Evolutionary conservation across 2,888 invertebrate genomes (phyloP), one percentile per base, ranked within the genome.

Genomic region (Scaptomyza reducta): DNA sequence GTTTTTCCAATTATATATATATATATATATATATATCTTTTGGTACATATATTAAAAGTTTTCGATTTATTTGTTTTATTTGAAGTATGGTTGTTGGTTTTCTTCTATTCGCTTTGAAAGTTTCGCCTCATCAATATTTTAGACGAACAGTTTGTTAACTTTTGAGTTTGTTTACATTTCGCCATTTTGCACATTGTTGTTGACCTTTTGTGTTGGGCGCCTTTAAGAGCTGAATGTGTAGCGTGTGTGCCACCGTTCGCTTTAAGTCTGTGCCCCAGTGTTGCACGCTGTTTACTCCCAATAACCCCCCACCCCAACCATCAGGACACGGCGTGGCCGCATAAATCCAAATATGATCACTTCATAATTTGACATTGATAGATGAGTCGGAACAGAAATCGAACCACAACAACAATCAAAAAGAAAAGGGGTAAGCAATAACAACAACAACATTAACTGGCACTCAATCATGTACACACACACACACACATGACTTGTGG

Each of bases 301-400:
- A 18, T 25, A 16, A 25, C 1, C 9, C 27, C 7, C 16, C 18
- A 7, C 5, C 35, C n/a, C 22, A 1, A 0, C 22, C 10, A 11
- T 1, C 35, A 18, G 1, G 18, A 18, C 16, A 29, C 33, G 63
- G 63, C 62, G 62, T 64, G 55, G 64, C 64, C 87, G 89, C 89
- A 90, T 89, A 90, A 91, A 91, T 90, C 90, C 90, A 88, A 90
- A 91, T 91, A 91, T 91, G 91, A 91, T 91, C 91, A 90, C 91
- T 90, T 90, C 91, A 91, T 91, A 91, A 91, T 91, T 89, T 91
- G 91, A 91, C 91, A 89, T 91, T 91, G 91, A 91, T 91, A 88
- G 90, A 91, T 91, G 91, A 90, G 90, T 90, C 47, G 65, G 65
- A 54, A 74, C 70, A 59, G 55, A 79, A 88, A 87, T 82, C 69